A percentile compares a stretch with the other conserved stretches of the same genome.
Conservation (phyloP, 2,113 vertebrate species). For the Vanacampus margaritifer region DNA sequence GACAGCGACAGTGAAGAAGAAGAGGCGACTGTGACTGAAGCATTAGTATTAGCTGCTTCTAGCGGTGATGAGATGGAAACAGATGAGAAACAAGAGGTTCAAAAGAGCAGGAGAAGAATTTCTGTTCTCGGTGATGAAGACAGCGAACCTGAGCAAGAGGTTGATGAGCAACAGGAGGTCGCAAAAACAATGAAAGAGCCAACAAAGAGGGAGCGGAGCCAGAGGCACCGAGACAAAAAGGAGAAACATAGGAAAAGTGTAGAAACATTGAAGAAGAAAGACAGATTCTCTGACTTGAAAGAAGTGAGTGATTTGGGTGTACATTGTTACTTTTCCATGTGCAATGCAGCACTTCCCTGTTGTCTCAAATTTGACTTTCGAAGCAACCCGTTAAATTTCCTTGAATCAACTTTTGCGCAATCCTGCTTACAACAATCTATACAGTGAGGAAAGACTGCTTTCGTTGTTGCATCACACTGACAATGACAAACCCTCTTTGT, state of each 20-base stretch:
- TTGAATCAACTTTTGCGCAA: neutral
- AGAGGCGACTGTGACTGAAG: constrained; percentile 37
- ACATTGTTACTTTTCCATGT: neutral
- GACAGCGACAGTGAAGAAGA: constrained; percentile 79
- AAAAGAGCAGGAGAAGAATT: constrained; percentile 49
- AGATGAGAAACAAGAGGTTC: constrained; percentile 35
- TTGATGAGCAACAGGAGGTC: constrained; percentile 16
- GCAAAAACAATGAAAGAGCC: constrained; percentile 25
- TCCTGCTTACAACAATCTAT: neutral
- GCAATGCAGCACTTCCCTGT: no score
- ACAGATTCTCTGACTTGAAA: constrained; percentile 24
- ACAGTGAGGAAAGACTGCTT: neutral
- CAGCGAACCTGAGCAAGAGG: constrained; percentile 24
- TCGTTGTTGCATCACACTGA: neutral
- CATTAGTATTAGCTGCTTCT: constrained; percentile 25
- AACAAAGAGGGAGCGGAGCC: constrained; percentile 55
- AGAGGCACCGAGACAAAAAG: constrained; percentile 70
- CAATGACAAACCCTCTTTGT: neutral
- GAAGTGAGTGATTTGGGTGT: constrained; percentile 23
- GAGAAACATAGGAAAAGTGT: constrained; percentile 41
- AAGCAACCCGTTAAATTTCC: neutral
- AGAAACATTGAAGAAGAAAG: constrained; percentile 58
- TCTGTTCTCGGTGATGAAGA: constrained; percentile 66
- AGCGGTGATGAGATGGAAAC: constrained; percentile 46
- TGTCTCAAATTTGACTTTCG: neutral